Evolutionary conservation across 1,140 invertebrate species (phyloP).

Genomic region (Zaprionus gabonicus): DNA sequence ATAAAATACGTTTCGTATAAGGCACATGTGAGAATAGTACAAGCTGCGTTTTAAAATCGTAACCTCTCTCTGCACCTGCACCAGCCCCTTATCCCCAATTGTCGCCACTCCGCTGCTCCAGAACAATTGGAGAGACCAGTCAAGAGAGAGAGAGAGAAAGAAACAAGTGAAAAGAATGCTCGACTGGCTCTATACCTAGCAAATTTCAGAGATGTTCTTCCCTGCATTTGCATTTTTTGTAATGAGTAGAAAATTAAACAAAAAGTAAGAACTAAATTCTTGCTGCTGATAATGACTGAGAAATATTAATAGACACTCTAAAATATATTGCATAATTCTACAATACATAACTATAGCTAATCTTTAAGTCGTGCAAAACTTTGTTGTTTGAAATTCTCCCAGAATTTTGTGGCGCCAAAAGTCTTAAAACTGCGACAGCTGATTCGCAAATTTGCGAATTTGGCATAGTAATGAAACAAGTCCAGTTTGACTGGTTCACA

Average conservation of each 20-base stretch:
- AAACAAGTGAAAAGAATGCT: background rate
- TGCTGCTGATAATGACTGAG: too few relatives aligned
- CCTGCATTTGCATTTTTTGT: too few relatives aligned
- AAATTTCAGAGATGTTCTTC: background rate
- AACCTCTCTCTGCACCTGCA: background rate
- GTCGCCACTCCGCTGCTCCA: background rate
- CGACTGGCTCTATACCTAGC: background rate
- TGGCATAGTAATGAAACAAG: background rate
- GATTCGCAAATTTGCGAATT: background rate
- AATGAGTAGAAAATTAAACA: too few relatives aligned
- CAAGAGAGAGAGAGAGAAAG: background rate
- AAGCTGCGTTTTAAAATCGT: constrained; percentile 14
- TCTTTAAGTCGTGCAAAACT: background rate
- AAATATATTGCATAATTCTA: background rate
- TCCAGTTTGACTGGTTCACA: constrained; percentile 10
- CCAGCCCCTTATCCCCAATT: background rate
- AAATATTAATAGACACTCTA: too few relatives aligned
- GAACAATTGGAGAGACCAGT: constrained; percentile 12
- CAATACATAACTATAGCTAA: background rate
- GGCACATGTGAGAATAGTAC: constrained; percentile 39
- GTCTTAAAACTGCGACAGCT: background rate
- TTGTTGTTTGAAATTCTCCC: background rate
- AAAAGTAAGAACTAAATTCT: too few relatives aligned
- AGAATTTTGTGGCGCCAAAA: background rate
- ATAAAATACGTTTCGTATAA: constrained; percentile 39